Evolutionary conservation across 1,140 invertebrate species (phyloP), one percentile per base, ranked within the genome.

Genomic region (Lasioglossum baleicum): DNA sequence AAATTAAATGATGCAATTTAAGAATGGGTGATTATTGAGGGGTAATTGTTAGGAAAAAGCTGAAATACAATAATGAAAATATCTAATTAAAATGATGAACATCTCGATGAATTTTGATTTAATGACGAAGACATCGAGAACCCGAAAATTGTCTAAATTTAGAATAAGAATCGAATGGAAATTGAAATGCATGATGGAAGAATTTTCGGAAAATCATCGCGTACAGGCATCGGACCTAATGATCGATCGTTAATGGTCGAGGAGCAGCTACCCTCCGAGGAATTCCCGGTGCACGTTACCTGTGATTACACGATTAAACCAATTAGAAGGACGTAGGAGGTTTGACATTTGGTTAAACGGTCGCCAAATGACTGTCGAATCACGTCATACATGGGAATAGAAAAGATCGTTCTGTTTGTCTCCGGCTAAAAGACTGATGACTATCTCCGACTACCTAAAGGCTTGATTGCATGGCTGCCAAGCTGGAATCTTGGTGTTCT

Each of bases 351-450:
- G 42, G 76, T 86, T 85, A 83, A 86, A 80, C 73, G 73, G 53
- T 75, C 74, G 58, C 58, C 56, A 83, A 81, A 86, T 86, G 84
- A 71, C 20, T 69, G 51, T 26, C 42, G 72, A 80, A 64, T 85
- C 66, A 74, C 80, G 84, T 85, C 83, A 83, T 44, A 60, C 67
- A 85, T 85, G 11, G 35, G 81, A 86, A 85, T 81, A 80, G 83
- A 86, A 69, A 79, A 85, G 72, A 86, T 85, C 80, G 80, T 75
- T 82, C 72, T 82, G 83, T 86, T 79, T 76, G 75, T 85, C 68
- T 42, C 35, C 15, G n/a, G 63, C 60, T 58, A 22, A 77, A 81
- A 69, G 83, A 71, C 72, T 63, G 84, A 86, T 85, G 68, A 48
- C 75, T 76, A 85, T 85, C 81, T 82, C 77, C 80, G 83, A 80